These are phyloP conservation scores for Keiferia lycopersicella DNA, from an alignment of 2,888 invertebrate genomes.

Conservation along the genomic window DNA sequence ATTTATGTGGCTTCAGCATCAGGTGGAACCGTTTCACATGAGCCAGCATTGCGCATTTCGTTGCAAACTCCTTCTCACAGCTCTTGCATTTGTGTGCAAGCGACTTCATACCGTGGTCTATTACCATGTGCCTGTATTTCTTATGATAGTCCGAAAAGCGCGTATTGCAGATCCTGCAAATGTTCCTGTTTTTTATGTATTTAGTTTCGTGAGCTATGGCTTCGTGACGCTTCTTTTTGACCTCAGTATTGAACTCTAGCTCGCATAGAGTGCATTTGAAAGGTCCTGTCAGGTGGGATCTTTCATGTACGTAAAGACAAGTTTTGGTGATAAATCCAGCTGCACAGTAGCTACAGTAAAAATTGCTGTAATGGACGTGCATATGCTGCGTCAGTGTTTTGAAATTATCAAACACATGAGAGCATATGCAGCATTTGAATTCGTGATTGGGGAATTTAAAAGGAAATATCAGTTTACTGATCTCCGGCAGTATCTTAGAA, in stretches of 20 bases:
- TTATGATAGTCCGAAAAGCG: slow-evolving; percentile 57
- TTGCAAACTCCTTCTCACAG: slow-evolving; percentile 55
- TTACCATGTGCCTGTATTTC: slow-evolving; percentile 56
- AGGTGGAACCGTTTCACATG: slow-evolving; percentile 62
- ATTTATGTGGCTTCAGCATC: slow-evolving; percentile 13
- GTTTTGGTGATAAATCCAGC: slow-evolving; percentile 37
- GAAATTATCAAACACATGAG: slow-evolving; percentile 37
- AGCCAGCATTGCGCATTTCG: slow-evolving; percentile 47
- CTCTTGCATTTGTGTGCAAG: slow-evolving; percentile 53
- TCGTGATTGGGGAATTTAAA: slow-evolving; percentile 47
- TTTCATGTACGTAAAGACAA: slow-evolving; percentile 21
- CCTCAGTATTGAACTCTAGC: slow-evolving; percentile 46
- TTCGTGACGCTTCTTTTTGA: slow-evolving; percentile 39
- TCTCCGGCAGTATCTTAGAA: slow-evolving; percentile 39
- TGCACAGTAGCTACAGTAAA: slow-evolving; percentile 48
- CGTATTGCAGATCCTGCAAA: slow-evolving; percentile 52
- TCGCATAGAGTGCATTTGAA: slow-evolving; percentile 55
- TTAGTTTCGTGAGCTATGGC: background rate
- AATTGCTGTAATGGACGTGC: slow-evolving; percentile 55
- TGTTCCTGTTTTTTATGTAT: slow-evolving; percentile 44
- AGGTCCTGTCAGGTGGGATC: slow-evolving; percentile 46
- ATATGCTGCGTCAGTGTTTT: slow-evolving; percentile 50
- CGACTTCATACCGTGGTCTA: slow-evolving; percentile 51
- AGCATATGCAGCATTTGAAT: slow-evolving; percentile 39
- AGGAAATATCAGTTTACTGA: slow-evolving; percentile 51